phyloP scores from a whole-genome alignment of 2,113 vertebrate genomes.

The Numida meleagris region DNA sequence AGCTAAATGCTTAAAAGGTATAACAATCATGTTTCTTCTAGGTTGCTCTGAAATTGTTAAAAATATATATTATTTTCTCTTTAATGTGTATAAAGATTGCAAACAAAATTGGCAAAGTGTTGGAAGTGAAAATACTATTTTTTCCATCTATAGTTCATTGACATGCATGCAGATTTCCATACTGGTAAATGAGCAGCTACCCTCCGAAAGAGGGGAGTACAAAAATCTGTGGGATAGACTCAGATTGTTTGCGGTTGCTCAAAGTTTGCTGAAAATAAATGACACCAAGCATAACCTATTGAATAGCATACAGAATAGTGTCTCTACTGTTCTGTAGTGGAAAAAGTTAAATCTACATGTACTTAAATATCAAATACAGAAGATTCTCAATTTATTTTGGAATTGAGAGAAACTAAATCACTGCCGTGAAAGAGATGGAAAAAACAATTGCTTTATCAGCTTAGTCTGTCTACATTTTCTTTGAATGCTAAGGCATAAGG shows the following conservation, averaged over 20 bases:
- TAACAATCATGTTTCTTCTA: neutral
- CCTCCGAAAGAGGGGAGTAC: neutral
- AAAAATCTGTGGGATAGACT: neutral
- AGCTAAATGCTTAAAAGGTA: neutral
- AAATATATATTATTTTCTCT: neutral
- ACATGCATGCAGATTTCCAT: neutral
- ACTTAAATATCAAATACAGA: conserved; percentile 35
- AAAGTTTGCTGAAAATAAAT: neutral
- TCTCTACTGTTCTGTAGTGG: neutral
- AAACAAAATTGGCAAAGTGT: neutral
- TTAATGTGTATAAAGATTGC: neutral
- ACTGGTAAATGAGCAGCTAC: neutral
- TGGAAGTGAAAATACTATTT: neutral
- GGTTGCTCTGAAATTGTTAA: neutral
- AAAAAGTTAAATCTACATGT: conserved; percentile 8
- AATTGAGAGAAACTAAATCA: conserved; percentile 47
- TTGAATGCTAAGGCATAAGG: conserved; percentile 19
- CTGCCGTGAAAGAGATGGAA: neutral
- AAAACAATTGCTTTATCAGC: conserved; percentile 42
- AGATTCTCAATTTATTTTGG: conserved; percentile 12
- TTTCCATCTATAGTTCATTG: neutral
- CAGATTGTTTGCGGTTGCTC: neutral
- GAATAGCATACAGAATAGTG: neutral
- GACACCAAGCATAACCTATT: neutral
- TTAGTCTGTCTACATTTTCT: neutral